These are phyloP conservation scores for Rhadinocentrus ornatus DNA, from an alignment of 2,797 vertebrate genomes.

Conservation along the genomic window DNA sequence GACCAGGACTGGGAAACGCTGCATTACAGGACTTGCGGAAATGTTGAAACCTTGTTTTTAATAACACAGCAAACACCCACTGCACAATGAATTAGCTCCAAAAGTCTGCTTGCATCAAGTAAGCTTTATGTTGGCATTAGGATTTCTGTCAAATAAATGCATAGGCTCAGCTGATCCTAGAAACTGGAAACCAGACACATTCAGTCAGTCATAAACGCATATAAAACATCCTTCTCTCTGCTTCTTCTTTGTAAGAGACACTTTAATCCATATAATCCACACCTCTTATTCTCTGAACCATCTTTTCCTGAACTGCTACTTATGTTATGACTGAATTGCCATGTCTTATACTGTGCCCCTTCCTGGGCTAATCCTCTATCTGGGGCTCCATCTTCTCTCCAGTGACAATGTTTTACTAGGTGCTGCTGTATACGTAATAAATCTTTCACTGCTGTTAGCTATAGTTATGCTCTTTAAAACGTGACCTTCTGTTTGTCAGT, in stretches of 20 bases:
- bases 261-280: neutral
- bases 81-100: constrained; percentile 6
- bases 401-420: constrained; percentile 23
- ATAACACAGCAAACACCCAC: constrained; percentile 8
- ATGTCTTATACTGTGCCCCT: neutral
- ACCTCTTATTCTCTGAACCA: neutral
- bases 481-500: constrained; percentile 12
- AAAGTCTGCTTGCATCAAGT: constrained; percentile 7
- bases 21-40: no score
- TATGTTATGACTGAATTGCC: neutral
- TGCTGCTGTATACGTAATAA: constrained; percentile 22
- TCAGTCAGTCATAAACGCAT: constrained; percentile 21
- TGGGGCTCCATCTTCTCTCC: constrained; percentile 8
- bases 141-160: constrained; percentile 18
- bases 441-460: constrained; percentile 39
- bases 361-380: constrained; percentile 16
- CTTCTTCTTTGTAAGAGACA: neutral
- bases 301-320: constrained; percentile 7
- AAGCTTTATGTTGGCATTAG: constrained; percentile 31
- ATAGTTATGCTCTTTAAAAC: constrained; percentile 20
- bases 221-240: constrained; percentile 10
- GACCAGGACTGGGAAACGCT: no score
- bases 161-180: constrained; percentile 15
- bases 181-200: constrained; percentile 32
- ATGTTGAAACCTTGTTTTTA: constrained; percentile 28